Evolutionary conservation across 2,113 vertebrate species (phyloP), one percentile per base, ranked within the genome.

Genomic region (cattle (Bos taurus)): DNA sequence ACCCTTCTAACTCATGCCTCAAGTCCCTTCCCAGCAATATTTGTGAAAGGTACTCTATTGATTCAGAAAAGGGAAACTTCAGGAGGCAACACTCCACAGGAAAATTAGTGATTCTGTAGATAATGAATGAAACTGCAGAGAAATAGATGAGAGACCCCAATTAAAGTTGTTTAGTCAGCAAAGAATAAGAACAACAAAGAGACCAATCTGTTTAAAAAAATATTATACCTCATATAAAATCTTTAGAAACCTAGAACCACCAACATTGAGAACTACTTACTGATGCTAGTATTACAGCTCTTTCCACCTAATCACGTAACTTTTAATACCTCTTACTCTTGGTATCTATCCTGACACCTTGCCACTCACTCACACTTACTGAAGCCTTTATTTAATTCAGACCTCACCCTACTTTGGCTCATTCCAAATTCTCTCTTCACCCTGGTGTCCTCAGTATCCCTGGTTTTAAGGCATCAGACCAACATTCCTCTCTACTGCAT

Each of bases 41-140:
- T 77, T 93, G n/a, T 60, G 23, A 81, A 97, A 92, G 28, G n/a
- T 60, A 85, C 30, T 64, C 52, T 87, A 90, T 50, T 88, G 83
- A 96, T 40, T 56, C 84, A 92, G 71, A 97, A 95, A 80, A 81
- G 85, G 56, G 23, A 93, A 78, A 46, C 21, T 64, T 88, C 40
- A 71, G 25, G 84, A 97, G 84, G 52, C 9, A 77, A 92, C 40
- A 95, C 7, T 86, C 77, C 81, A 78, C 14, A 78, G 78, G 62
- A 56, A 96, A 97, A 97, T 94, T 84, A 96, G 67, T 97, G 92
- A 88, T 90, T 95, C 83, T 95, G 26, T 93, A 71, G 92, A 23
- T 97, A 90, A 97, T 95, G 40, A 95, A 92, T 91, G 67, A 33
- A 95, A 90, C 81, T 57, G 56, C 52, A 77, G 10, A 92, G 57